Conservation (phyloP, 1,140 invertebrate genomes). For the Macrostomum lignano region DNA sequence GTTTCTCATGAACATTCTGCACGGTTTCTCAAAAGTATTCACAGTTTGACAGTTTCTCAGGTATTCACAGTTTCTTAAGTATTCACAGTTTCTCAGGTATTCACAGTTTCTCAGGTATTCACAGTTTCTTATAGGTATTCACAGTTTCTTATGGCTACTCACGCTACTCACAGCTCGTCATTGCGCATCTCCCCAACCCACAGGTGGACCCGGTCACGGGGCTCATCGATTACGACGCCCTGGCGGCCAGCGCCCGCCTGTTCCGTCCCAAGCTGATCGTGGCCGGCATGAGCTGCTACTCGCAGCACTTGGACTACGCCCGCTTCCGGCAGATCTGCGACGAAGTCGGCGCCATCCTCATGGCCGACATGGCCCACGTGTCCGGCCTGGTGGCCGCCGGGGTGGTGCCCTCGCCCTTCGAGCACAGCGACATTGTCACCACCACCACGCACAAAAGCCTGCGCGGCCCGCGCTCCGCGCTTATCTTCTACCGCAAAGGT, state of each 20-base stretch:
- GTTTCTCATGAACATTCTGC: too few relatives aligned
- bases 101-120: too few relatives aligned
- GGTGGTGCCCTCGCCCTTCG: constrained; percentile 61
- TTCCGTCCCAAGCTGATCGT: constrained; percentile 77
- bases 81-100: too few relatives aligned
- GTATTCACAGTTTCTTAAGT: constrained; percentile 8
- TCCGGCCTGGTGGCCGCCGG: constrained; percentile 61
- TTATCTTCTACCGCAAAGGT: constrained; percentile 32
- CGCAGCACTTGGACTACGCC: constrained; percentile 46
- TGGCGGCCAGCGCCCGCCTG: constrained; percentile 46
- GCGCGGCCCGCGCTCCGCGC: constrained; percentile 41
- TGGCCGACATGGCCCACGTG: constrained; percentile 81
- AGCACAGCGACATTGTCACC: constrained; percentile 64
- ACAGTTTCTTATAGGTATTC: too few relatives aligned
- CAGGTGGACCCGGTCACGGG: constrained; percentile 48
- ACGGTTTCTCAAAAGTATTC: too few relatives aligned
- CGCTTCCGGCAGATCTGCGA: constrained; percentile 58
- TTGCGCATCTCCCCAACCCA: too few relatives aligned
- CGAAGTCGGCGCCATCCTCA: constrained; percentile 49
- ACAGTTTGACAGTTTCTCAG: too few relatives aligned
- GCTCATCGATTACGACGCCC: constrained; percentile 64
- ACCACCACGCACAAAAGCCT: constrained; percentile 85
- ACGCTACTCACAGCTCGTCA: too few relatives aligned
- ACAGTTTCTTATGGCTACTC: too few relatives aligned
- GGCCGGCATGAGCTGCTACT: constrained; percentile 55